Percentiles rank a stretch among this genome's conserved stretches.
These are phyloP conservation scores for Sepiola atlantica DNA, from an alignment of 2,888 invertebrate genomes.

Conservation along the genomic window DNA sequence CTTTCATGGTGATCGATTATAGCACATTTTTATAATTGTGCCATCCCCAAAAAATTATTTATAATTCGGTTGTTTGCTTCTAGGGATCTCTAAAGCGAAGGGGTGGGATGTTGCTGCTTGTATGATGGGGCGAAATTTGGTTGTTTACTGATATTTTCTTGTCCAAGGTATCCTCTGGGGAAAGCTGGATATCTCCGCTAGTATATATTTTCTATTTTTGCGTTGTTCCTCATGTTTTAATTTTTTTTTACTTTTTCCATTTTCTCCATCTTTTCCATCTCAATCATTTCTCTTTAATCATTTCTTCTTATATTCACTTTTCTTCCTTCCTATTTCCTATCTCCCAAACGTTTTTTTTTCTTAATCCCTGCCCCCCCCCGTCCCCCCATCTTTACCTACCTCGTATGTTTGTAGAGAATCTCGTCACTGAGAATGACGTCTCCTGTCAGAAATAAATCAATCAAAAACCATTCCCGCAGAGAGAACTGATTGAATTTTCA, in stretches of 20 bases:
- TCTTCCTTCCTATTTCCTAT: not conserved
- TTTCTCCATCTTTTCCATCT: not conserved
- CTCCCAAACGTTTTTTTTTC: not conserved
- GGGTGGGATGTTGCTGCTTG: too few species aligned
- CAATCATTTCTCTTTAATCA: not conserved
- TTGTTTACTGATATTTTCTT: too few species aligned
- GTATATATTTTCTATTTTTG: not conserved
- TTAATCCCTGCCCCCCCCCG: not conserved
- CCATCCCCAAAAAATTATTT: too few species aligned
- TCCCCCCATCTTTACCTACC: not conserved
- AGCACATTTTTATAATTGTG: too few species aligned
- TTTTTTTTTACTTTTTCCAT: not conserved
- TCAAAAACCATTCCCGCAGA: not conserved
- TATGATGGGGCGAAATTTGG: too few species aligned
- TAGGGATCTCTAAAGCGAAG: too few species aligned
- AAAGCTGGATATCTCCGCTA: too few species aligned
- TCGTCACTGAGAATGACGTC: not conserved
- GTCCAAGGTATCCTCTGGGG: too few species aligned
- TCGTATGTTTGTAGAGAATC: not conserved
- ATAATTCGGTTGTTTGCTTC: too few species aligned
- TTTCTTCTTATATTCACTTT: not conserved
- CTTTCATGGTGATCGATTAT: too few species aligned
- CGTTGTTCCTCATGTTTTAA: not conserved
- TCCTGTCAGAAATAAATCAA: not conserved
- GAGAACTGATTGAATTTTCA: conserved; percentile 32